Evolutionary conservation across 2,797 vertebrate genomes (phyloP), one percentile per base, ranked within the genome.

Genomic region (Sphenopsis melanotis): DNA sequence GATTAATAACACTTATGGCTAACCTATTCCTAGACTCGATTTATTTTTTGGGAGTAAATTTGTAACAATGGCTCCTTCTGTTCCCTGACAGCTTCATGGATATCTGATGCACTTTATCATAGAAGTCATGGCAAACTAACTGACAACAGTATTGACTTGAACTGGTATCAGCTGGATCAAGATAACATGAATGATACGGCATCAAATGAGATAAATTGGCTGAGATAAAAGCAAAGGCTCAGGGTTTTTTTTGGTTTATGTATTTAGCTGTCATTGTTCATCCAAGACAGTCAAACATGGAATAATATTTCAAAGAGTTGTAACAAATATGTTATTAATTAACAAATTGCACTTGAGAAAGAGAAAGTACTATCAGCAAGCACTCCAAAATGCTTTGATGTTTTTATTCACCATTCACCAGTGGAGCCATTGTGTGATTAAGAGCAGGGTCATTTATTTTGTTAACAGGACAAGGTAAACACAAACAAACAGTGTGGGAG

Each of bases 1-100:
- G 84, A 93, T 93, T 81, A 95, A 87, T 91, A 89, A 71, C 76
- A 56, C 34, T 83, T 78, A 83, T 27, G 59, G 57, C 65, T 88
- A 72, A 89, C 50, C 57, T 75, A 9, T 93, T 92, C 50, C 82
- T 83, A 66, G 65, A 34, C 37, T 75, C 71, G 30, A 71, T 95
- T 79, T 89, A 66, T 71, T 91, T 93, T 84, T 81, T 13, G 30
- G 75, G 89, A 59, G 36, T 78, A 47, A 61, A 83, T 68, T 52
- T 76, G 21, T 86, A 75, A 88, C 82, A 83, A 34, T 81, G 77
- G 27, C 11, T 19, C 23, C 34, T 93, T 81, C 68, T 91, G 63
- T 92, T 95, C 6, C 2, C 65, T 85, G 81, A 47, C 47, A 83
- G 71, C 39, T 81, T 72, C 76, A 3, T 60, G 52, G 77, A 76